A percentile compares a stretch with the other conserved stretches of the same genome.
These are phyloP conservation scores for Leptinotarsa texana DNA, from an alignment of 1,140 invertebrate genomes.

Conservation along the genomic window DNA sequence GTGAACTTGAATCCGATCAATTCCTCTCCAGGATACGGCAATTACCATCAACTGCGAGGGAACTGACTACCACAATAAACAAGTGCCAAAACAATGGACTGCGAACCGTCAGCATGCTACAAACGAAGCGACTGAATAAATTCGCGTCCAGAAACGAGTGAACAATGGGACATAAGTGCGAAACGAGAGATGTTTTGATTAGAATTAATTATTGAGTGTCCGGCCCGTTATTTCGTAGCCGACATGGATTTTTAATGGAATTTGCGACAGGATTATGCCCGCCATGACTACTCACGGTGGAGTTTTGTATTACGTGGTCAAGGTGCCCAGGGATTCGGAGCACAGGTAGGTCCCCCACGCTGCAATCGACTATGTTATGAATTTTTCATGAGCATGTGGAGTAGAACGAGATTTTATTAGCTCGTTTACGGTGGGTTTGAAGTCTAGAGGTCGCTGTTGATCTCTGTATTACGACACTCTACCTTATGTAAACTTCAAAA, in stretches of 20 bases:
- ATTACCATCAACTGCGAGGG: not conserved
- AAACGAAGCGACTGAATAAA: not conserved
- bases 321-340: conserved; percentile 56
- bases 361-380: not conserved
- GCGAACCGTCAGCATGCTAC: not conserved
- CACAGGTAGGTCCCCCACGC: conserved; percentile 24
- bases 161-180: not conserved
- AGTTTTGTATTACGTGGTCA: conserved; percentile 62
- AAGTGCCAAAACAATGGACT: not conserved
- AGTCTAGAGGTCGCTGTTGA: too few relatives aligned
- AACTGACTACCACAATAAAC: not conserved
- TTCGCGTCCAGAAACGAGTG: not conserved
- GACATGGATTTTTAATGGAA: not conserved
- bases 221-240: not conserved
- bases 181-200: not conserved
- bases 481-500: too few relatives aligned
- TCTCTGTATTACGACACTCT: too few relatives aligned
- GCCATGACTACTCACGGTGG: conserved; percentile 62
- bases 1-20: too few relatives aligned
- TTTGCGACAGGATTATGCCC: conserved; percentile 45
- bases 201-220: not conserved
- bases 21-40: not conserved
- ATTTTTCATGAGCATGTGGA: too few relatives aligned
- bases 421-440: too few relatives aligned
- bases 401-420: too few relatives aligned